A percentile compares a stretch with the other conserved stretches of the same genome.
Evolutionary conservation across 1,140 invertebrate species (phyloP).

Genomic region (Euura saliciscinereae): DNA sequence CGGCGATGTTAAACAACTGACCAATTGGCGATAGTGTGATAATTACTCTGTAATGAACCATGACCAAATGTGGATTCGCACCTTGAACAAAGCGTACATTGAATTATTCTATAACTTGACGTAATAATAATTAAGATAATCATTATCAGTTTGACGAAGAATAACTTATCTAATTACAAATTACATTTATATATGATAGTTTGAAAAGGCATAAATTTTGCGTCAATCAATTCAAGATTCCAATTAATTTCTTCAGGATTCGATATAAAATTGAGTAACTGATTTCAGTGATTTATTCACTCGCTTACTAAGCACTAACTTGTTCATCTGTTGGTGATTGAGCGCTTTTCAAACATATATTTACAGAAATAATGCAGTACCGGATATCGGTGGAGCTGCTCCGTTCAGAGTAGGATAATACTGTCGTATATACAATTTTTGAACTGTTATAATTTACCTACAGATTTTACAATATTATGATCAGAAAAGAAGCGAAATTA

Average conservation of each 20-base stretch:
- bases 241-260: background rate
- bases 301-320: too few relatives aligned
- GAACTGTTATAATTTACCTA: background rate
- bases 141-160: background rate
- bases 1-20: too few relatives aligned
- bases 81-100: background rate
- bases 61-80: background rate
- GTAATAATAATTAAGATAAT: background rate
- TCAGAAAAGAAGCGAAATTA: too few relatives aligned
- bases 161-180: background rate
- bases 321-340: background rate
- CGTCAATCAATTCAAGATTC: background rate
- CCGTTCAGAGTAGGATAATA: background rate
- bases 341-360: background rate
- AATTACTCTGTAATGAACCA: too few relatives aligned
- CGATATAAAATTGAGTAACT: too few relatives aligned
- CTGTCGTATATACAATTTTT: background rate
- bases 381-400: background rate
- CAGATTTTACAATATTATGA: too few relatives aligned
- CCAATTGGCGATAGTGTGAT: too few relatives aligned
- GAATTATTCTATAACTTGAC: background rate
- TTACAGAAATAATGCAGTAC: background rate
- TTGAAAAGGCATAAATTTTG: background rate
- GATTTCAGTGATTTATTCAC: too few relatives aligned
- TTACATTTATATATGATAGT: background rate